These are phyloP conservation scores for Epinotia ramella DNA, from an alignment of 2,888 invertebrate genomes.

Conservation along the genomic window DNA sequence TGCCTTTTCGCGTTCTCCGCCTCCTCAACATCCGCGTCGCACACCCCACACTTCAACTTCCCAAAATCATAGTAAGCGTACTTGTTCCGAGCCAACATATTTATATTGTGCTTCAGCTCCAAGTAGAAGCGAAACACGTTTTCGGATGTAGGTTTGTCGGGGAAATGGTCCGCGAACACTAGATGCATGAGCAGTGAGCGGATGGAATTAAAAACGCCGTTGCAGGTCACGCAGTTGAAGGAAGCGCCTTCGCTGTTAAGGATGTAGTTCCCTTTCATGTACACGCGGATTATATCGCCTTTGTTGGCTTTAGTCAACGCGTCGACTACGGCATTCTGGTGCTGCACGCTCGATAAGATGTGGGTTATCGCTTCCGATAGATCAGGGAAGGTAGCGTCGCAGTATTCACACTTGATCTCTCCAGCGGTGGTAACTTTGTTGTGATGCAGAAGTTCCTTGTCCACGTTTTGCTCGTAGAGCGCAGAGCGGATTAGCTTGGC, in stretches of 20 bases:
- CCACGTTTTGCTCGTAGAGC: slow-evolving; percentile 61
- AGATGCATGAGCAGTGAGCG: slow-evolving; percentile 71
- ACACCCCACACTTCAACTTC: slow-evolving; percentile 74
- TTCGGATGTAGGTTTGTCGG: slow-evolving; percentile 65
- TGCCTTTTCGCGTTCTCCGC: slow-evolving; percentile 78
- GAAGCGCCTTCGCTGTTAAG: slow-evolving; percentile 72
- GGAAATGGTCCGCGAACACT: slow-evolving; percentile 74
- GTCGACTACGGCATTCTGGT: slow-evolving; percentile 67
- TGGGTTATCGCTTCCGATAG: slow-evolving; percentile 65
- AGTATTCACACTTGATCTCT: slow-evolving; percentile 64
- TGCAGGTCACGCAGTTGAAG: slow-evolving; percentile 69
- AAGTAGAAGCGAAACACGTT: slow-evolving; percentile 78
- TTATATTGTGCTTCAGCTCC: slow-evolving; percentile 78
- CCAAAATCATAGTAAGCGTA: slow-evolving; percentile 77
- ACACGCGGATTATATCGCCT: slow-evolving; percentile 77
- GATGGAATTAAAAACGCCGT: slow-evolving; percentile 72
- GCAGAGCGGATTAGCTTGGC: slow-evolving; percentile 69
- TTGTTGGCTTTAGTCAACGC: slow-evolving; percentile 60
- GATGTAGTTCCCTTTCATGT: slow-evolving; percentile 75
- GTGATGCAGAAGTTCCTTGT: slow-evolving; percentile 58
- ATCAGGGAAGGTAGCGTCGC: slow-evolving; percentile 63
- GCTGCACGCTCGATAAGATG: slow-evolving; percentile 65
- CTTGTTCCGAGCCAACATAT: slow-evolving; percentile 75
- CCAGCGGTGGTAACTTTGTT: slow-evolving; percentile 61
- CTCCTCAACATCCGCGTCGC: slow-evolving; percentile 70